Evolutionary conservation across 1,140 invertebrate genomes (phyloP), one percentile per base, ranked within the genome.

Genomic region (Lamellibrachia luymesi): DNA sequence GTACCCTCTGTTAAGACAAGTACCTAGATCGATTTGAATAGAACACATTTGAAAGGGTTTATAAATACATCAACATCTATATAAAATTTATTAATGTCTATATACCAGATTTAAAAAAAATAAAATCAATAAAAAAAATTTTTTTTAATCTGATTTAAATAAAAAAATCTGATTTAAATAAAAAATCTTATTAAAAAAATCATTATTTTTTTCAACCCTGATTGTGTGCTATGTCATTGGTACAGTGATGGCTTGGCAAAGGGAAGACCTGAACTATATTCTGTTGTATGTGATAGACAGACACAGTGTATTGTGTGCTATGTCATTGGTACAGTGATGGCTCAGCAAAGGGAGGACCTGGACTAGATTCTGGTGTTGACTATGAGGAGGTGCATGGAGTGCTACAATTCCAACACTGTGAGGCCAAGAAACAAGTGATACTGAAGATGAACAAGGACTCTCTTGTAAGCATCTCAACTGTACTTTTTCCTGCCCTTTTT

Each of bases 381-480:
- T 91, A n/a, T 13, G 90, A 91, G 90, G 90, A 91, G 90, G 17
- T 25, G 6, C 90, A 91, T 10, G 90, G 90, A 25, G 90, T 91
- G 50, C 50, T 91, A 4, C 90, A 91, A n/a, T 91, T 91, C 90
- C 90, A 38, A 7, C 90, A 91, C 90, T 90, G 90, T 25, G 90
- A 90, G 90, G 90, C 90, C 5, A 90, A 90, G 90, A 91, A 91
- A 91, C 90, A 91, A 91, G 90, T 91, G 8, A n/a, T 91, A 0
- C 27, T 38, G 5, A 51, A 50, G 25, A 91, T 90, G 90, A 90
- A 90, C 25, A 90, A 50, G 49, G 90, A 90, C 1, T 6, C 25
- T 50, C 5, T 25, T 7, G n/a, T 90, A 22, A 90, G n/a, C 25
- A 38, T 6, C 38, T 27, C 90, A 90, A 90, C 90, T 8, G 90